Evolutionary conservation across 1,140 invertebrate species (phyloP).

Genomic region (Listronotus bonariensis): DNA sequence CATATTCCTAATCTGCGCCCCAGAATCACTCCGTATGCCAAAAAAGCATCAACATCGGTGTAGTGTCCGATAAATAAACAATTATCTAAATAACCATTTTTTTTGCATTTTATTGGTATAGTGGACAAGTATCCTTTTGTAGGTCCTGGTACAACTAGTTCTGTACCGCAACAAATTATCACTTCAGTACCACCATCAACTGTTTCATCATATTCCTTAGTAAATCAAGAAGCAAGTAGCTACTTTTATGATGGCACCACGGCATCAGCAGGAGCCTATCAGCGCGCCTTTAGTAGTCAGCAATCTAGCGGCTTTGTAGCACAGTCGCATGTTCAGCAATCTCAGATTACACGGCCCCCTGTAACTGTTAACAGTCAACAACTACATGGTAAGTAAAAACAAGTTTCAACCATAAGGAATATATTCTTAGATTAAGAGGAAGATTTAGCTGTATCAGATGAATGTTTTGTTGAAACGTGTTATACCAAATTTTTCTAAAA

Average conservation of each 20-base stretch:
- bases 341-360: constrained; percentile 37
- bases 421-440: no score
- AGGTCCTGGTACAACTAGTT: constrained; percentile 37
- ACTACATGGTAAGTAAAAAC: constrained; percentile 42
- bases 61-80: no score
- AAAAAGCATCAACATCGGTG: no score
- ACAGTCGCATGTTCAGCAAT: constrained; percentile 42
- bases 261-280: constrained; percentile 36
- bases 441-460: no score
- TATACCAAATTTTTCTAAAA: no score
- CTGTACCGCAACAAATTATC: constrained; percentile 33
- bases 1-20: no score
- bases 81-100: not conserved
- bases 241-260: constrained; percentile 47
- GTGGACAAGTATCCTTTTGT: constrained; percentile 1
- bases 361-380: constrained; percentile 36
- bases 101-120: not conserved
- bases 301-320: constrained; percentile 44
- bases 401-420: no score
- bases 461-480: no score
- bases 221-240: constrained; percentile 35
- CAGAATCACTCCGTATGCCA: no score
- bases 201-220: constrained; percentile 44
- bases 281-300: constrained; percentile 33
- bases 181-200: constrained; percentile 39